Evolutionary conservation across 2,888 invertebrate species (phyloP), one percentile per base, ranked within the genome.

Genomic region (Pterostichus madidus): DNA sequence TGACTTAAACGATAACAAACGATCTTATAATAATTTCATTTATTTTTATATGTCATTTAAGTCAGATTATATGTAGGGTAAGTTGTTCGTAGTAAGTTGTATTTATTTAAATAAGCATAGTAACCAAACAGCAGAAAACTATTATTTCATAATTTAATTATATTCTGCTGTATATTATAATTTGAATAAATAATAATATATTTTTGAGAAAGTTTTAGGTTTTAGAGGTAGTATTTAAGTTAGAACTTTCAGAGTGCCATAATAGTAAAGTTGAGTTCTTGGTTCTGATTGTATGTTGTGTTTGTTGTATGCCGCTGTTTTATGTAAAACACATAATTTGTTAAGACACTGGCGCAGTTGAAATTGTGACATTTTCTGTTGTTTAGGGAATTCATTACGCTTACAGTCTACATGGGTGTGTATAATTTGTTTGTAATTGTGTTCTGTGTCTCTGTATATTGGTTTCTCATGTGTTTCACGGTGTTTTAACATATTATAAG

Each of bases 401-500:
- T 80, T 80, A 80, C 15, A 78, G 5, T 39, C 8, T 0, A 7
- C 39, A 39, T 39, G 39, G 39, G 32, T 64, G 24, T 53, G 17
- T 15, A 32, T n/a, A 77, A 13, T 53, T 10, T 11, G 31, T 35
- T 35, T n/a, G 13, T 71, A n/a, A 13, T 44, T 71, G 35, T 35
- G 4, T 71, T 35, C 5, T 71, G 6, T 59, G 59, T 59, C 49
- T 44, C 17, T 44, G 31, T 52, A 76, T 52, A 53, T 52, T 10
- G 15, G 15, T 17, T 17, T 56, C 6, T 8, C 10, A 56, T 17
- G 56, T 56, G 13, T 56, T 11, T 15, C 17, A 56, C 80, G 68
- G 80, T 80, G 80, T 80, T 68, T 68, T 80, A 80, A 80, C 80
- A 68, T 68, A 68, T 80, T 80, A 80, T 81, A 61, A 49, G 59